These are phyloP conservation scores for Myodes glareolus DNA, from an alignment of 2,113 vertebrate species.

Conservation along the genomic window DNA sequence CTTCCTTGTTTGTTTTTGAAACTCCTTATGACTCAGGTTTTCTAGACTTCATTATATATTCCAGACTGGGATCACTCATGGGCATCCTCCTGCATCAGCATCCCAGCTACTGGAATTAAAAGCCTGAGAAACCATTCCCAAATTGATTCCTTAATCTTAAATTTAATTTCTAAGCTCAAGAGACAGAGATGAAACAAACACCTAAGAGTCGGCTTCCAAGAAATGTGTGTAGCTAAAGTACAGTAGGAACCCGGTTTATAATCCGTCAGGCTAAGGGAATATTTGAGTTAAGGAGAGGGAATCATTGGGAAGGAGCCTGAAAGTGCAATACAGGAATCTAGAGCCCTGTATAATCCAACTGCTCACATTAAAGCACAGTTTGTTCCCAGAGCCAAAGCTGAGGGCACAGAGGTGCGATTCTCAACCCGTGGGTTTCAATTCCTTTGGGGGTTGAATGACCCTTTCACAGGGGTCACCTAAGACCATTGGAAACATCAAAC, in stretches of 20 bases:
- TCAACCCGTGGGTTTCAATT: not conserved
- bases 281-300: not conserved
- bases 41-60: not conserved
- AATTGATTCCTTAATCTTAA: not conserved
- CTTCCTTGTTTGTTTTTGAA: not conserved
- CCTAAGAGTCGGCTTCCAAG: not conserved
- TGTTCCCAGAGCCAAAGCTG: not conserved
- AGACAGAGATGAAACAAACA: slow-evolving; percentile 14
- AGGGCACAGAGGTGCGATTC: not conserved
- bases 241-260: not conserved
- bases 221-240: not conserved
- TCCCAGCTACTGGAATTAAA: not conserved
- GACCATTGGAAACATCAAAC: too few species aligned
- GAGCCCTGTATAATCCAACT: not conserved
- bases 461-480: not conserved
- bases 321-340: not conserved
- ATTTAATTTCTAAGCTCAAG: not conserved
- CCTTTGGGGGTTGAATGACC: not conserved
- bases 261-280: not conserved
- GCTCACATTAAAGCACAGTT: not conserved
- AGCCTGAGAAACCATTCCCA: not conserved
- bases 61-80: not conserved
- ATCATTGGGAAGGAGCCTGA: not conserved
- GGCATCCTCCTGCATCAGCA: not conserved
- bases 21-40: not conserved